Evolutionary conservation across 1,140 invertebrate genomes (phyloP).

Genomic region (Lepeophtheirus salmonis): DNA sequence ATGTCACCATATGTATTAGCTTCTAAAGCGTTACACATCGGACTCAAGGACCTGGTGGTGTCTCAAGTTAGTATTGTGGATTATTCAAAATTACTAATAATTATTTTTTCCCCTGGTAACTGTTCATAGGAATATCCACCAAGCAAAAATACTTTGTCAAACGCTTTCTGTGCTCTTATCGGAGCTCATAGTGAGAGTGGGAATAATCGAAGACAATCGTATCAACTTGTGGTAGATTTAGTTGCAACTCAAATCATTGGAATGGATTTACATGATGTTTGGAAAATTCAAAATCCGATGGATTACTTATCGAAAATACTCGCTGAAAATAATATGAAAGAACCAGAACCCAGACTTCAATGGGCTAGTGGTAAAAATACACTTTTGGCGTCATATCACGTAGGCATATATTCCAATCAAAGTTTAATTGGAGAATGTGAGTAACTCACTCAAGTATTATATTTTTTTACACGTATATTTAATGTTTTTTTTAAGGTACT

Average conservation of each 20-base stretch:
- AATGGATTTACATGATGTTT: constrained; percentile 60
- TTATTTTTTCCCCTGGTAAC: constrained; percentile 26
- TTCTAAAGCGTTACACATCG: not conserved
- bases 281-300: constrained; percentile 54
- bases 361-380: constrained; percentile 55
- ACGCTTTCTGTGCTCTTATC: constrained; percentile 59
- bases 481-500: too few species aligned
- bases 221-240: constrained; percentile 66
- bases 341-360: constrained; percentile 56
- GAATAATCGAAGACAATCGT: constrained; percentile 37
- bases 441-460: too few species aligned
- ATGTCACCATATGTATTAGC: not conserved
- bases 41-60: constrained; percentile 3
- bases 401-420: constrained; percentile 66
- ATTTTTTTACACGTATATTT: too few species aligned
- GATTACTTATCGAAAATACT: constrained; percentile 42
- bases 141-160: constrained; percentile 40
- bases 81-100: constrained; percentile 19
- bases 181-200: constrained; percentile 46
- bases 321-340: constrained; percentile 31
- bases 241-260: constrained; percentile 55
- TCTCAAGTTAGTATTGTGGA: constrained; percentile 18
- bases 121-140: constrained; percentile 66
- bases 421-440: constrained; percentile 58
- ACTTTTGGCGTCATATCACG: constrained; percentile 53